Evolutionary conservation across 1,140 invertebrate genomes (phyloP), one percentile per base, ranked within the genome.

Genomic region (Macrobrachium nipponense): DNA sequence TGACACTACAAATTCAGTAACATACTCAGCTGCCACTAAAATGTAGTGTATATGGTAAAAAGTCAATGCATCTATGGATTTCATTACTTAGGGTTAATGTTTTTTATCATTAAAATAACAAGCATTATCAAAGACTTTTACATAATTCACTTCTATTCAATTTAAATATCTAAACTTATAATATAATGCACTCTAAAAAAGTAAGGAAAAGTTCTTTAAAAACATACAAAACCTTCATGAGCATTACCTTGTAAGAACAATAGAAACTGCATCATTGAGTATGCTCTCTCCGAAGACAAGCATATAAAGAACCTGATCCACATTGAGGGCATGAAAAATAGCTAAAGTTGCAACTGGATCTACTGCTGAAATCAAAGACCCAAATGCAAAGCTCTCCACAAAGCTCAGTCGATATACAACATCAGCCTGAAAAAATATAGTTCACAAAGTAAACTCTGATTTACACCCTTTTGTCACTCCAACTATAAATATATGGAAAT

Each of bases 261-360:
- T 99, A 18, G 98, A 96, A 82, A 99, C 98, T 18, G 98, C 98
- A 94, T 99, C 98, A 92, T 99, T 99, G 0, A 99, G 92, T 89
- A 99, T 98, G 90, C 97, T 98, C 91, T 99, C 98, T 51, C 98
- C 98, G 93, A 99, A 99, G 0, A 99, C 98, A 91, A 99, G 95
- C 97, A 99, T 99, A 92, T 99, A 99, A 0, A 99, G 92, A 8
- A 99, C 95, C 20, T 97, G 97, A 92, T 98, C 97, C 0, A 98
- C 95, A 92, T 99, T 96, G 4, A 99, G 92, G 14, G 98, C 97
- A 92, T 99, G 97, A 91, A 99, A 99, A 89, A 99, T 99, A 5
- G 98, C 98, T 64, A 99, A 94, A 0, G 97, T 99, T 17, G 98
- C 98, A 11, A 99, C 98, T 7, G 98, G 98, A 93, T 99, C 98